Evolutionary conservation across 2,797 vertebrate species (phyloP), one percentile per base, ranked within the genome.

Genomic region (Gastrophryne carolinensis): DNA sequence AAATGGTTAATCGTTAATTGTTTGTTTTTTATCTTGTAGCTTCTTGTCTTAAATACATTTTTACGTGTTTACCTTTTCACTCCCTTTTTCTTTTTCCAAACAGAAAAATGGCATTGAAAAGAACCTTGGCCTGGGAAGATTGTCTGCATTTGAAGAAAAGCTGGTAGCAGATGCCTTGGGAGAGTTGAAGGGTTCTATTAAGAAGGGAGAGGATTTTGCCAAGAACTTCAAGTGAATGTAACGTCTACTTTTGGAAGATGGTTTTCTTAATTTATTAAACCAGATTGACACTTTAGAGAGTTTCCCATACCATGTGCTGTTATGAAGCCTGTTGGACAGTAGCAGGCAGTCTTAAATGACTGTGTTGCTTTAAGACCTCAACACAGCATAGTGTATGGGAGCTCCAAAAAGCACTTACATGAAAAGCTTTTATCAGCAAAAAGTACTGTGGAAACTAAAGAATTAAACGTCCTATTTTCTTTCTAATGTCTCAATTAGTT

Each of bases 91-190:
- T 39, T 37, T 26, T 30, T 9, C 34, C 26, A 12, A 47, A 44
- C 79, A 95, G 94, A 98, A 97, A 95, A 95, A 91, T 5, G 97
- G 96, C 79, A 91, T 99, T 41, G 97, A 98, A 90, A 99, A 98
- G 92, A 99, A 98, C 82, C 91, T 98, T 0, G 97, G 98, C n/a
- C 89, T 99, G 8, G 96, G 96, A 80, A 96, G 94, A 81, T 76
- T 98, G 80, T 83, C 94, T 1, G 87, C 94, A 24, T 98, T 95
- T 4, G 97, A 99, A 84, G 94, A 98, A 92, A 95, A 97, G 87
- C 93, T 99, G 90, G 88, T 98, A 13, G 88, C 90, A 0, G 94
- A 94, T 0, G 94, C 96, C 56, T 83, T 95, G 8, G 60, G 80
- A 1, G 98, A 99, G 87, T 92, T 99, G 79, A 97, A 98, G 82